Percentiles rank a stretch among this genome's conserved stretches.
These are phyloP conservation scores for Diabrotica balteata DNA, from an alignment of 2,888 invertebrate species.

Conservation along the genomic window DNA sequence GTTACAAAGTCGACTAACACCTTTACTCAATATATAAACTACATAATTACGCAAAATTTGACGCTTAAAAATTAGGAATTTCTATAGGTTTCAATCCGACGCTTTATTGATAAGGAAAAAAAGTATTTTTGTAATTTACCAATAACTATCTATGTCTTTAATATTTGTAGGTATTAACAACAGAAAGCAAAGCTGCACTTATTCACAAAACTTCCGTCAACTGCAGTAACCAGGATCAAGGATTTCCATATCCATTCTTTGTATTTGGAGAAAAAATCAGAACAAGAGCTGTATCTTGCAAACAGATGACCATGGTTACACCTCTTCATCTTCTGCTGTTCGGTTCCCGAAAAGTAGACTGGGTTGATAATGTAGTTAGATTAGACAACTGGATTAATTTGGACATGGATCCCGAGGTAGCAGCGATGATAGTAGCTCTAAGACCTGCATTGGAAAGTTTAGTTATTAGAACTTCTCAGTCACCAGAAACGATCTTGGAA, in stretches of 20 bases:
- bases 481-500: slow-evolving; percentile 79
- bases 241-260: slow-evolving; percentile 93
- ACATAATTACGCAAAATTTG: too few species aligned
- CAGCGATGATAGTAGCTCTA: slow-evolving; percentile 83
- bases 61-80: too few species aligned
- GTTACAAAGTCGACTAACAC: too few species aligned
- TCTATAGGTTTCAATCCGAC: too few species aligned
- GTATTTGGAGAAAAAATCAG: slow-evolving; percentile 98
- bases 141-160: too few species aligned
- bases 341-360: slow-evolving; percentile 87
- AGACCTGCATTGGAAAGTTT: slow-evolving; percentile 89
- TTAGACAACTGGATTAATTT: slow-evolving; percentile 96
- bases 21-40: too few species aligned
- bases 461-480: slow-evolving; percentile 78
- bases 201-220: slow-evolving; percentile 98
- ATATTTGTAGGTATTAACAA: slow-evolving; percentile 78
- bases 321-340: slow-evolving; percentile 92
- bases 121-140: too few species aligned
- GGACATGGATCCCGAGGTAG: slow-evolving; percentile 79
- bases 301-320: slow-evolving; percentile 93
- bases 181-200: slow-evolving; percentile 92
- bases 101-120: too few species aligned
- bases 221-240: slow-evolving; percentile 82
- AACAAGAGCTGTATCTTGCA: slow-evolving; percentile 93
- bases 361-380: slow-evolving; percentile 76